Base-by-base conservation (phyloP, 1,140 invertebrate genomes). In the Subanguina moxae region DNA sequence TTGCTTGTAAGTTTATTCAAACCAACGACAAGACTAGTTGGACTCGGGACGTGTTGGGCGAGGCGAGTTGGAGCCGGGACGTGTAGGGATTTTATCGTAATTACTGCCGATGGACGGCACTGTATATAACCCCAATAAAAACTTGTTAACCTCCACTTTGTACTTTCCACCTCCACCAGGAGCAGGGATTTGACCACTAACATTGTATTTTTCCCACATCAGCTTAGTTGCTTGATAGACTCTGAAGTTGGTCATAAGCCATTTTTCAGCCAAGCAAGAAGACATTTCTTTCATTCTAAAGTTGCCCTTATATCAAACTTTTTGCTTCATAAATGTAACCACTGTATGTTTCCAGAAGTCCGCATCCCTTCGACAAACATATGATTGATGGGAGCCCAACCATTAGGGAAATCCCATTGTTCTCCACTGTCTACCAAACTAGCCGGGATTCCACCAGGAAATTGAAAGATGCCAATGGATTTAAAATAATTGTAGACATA, bases 361-460 rank as follows among this genome's bases (percentile, higher is more conserved):
- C 80, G 59, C 21, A 94, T 83, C 0, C 90, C 89, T 76, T 88
- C 87, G 25, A 94, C 88, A 25, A 93, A 88, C 78, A 92, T 88
- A 75, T 80, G 87, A 77, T 94, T 90, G 7, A 92, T 84, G 0
- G 92, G 92, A 13, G 91, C 89, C 92, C 92, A 95, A 0, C 90
- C 91, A 81, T 94, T 94, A 0, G 93, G 92, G 70, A 89, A 92
- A 84, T 95, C 93, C 93, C 93, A 94, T 79, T 94, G 92, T 82
- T 45, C 43, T 11, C 43, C 43, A n/a, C 43, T 45, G 11, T 45
- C 43, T 45, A 45, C n/a, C 43, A 45, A n/a, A 45, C 43, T 45
- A n/a, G 66, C 62, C 45, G 67, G 19, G 88, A 88, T 71, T 89
- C 91, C 91, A 17, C 89, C 90, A 1, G 61, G 28, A 58, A 72